Conservation (phyloP, 1,140 invertebrate species). For the Procambarus virginalis region DNA sequence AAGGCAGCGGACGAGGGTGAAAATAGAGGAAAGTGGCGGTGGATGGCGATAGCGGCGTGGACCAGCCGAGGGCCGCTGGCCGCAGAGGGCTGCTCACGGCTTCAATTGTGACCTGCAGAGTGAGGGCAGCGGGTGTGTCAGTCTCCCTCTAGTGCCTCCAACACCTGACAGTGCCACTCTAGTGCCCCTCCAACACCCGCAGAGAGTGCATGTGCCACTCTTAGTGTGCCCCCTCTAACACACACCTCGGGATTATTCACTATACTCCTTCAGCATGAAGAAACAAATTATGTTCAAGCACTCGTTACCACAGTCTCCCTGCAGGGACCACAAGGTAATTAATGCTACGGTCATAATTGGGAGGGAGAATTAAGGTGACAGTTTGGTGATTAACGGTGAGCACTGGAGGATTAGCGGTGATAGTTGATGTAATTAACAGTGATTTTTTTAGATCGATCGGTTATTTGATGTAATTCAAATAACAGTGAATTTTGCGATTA, state of each 20-base stretch:
- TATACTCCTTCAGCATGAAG: constrained; percentile 32
- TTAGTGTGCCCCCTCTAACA: no score
- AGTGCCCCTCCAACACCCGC: no score
- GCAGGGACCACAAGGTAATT: constrained; percentile 29
- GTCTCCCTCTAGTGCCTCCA: neutral
- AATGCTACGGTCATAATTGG: neutral
- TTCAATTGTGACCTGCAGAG: constrained; percentile 18
- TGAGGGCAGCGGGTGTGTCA: constrained; percentile 1
- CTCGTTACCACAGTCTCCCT: constrained; percentile 14
- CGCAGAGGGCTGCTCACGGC: neutral
- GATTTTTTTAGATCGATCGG: no score
- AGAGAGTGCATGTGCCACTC: no score
- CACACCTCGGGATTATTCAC: neutral
- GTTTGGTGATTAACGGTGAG: no score
- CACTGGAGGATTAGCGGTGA: no score
- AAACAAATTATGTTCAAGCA: constrained; percentile 62
- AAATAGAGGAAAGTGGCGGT: neutral
- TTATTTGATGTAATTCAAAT: no score
- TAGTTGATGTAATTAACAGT: no score
- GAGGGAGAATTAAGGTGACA: no score
- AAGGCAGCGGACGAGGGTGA: neutral
- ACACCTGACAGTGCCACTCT: neutral
- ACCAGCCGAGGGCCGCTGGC: neutral
- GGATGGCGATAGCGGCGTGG: constrained; percentile 1
- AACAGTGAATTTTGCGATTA: no score